phyloP scores from a whole-genome alignment of 2,113 vertebrate species.

The Microcebus griseorufus region DNA sequence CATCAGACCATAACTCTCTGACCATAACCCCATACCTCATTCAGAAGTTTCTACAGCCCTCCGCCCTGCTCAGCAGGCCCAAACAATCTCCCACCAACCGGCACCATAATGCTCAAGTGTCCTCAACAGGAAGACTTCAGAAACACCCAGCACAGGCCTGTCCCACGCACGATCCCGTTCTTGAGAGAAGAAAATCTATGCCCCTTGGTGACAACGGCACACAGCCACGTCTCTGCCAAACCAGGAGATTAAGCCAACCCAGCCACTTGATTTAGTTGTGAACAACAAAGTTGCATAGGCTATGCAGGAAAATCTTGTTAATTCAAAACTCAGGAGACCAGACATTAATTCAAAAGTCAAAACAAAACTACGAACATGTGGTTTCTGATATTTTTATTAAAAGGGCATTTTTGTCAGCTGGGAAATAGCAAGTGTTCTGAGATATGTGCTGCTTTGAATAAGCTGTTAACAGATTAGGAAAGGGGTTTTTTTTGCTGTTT shows the following conservation, averaged over 20 bases:
- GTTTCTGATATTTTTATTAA: constrained; percentile 65
- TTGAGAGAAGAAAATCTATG: not conserved
- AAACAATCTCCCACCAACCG: accelerated
- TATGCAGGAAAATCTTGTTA: not conserved
- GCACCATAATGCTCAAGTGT: not conserved
- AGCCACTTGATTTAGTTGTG: not conserved
- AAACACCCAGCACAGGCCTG: not conserved
- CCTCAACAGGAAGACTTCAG: not conserved
- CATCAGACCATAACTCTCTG: not conserved
- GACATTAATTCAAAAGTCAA: constrained; percentile 47
- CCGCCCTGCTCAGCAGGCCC: not conserved
- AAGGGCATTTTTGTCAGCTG: constrained; percentile 53
- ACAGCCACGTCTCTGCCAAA: not conserved
- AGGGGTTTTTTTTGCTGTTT: not conserved
- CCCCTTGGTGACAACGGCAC: not conserved
- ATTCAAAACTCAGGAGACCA: constrained; percentile 40
- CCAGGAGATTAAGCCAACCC: not conserved
- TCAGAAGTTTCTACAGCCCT: not conserved
- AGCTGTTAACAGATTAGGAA: constrained; percentile 48
- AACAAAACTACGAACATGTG: not conserved
- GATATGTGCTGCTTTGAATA: constrained; percentile 52
- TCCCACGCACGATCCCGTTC: not conserved
- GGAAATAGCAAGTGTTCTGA: constrained; percentile 52
- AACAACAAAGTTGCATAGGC: not conserved
- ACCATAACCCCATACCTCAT: not conserved